Conservation (phyloP, 1,140 invertebrate genomes). For the Pseudomyrmex gracilis region DNA sequence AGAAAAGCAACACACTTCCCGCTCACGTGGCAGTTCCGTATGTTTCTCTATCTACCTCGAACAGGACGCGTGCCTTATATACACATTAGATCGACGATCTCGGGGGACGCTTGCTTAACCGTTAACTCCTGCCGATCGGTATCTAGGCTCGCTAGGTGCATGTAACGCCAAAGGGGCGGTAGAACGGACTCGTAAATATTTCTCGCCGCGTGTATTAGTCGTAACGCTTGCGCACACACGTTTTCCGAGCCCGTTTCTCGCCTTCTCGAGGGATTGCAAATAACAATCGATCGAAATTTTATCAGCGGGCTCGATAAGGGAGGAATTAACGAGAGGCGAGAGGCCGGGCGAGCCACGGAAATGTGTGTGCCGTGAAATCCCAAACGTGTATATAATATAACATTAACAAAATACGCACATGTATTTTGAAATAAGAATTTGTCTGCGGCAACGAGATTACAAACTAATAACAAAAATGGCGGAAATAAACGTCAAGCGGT, state of each 20-base stretch:
- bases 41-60: conserved; percentile 54
- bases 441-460: not conserved
- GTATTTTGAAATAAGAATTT: not conserved
- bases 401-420: no score
- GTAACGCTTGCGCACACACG: not conserved
- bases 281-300: conserved; percentile 38
- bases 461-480: conserved; percentile 6
- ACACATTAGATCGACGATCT: conserved; percentile 60
- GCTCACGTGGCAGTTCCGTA: conserved; percentile 67
- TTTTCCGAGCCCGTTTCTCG: conserved; percentile 29
- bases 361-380: no score
- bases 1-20: conserved; percentile 34
- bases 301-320: conserved; percentile 2
- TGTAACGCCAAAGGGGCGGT: not conserved
- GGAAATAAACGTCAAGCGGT: not conserved
- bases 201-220: conserved; percentile 42
- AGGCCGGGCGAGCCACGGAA: no score
- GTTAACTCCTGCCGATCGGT: conserved; percentile 63
- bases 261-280: conserved; percentile 12
- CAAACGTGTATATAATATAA: no score
- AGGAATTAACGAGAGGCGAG: conserved; percentile 32
- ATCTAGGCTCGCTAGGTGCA: conserved; percentile 16
- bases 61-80: conserved; percentile 69
- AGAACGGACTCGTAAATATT: conserved; percentile 51
- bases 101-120: conserved; percentile 69